Conservation (phyloP, 2,888 invertebrate species). For the Drosophila greeni region DNA sequence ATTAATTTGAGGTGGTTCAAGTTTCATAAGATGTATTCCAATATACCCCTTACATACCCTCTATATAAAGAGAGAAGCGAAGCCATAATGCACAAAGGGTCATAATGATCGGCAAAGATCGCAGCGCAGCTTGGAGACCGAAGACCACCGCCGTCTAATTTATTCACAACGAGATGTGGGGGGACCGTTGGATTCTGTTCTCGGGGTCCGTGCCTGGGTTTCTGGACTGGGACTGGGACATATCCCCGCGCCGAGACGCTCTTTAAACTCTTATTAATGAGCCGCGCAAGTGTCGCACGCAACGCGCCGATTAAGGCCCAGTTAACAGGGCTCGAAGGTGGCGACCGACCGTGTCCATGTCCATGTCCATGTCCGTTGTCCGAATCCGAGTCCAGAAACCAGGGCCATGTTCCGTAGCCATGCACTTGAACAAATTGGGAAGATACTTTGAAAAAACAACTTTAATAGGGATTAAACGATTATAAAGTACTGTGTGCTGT, state of each 20-base stretch:
- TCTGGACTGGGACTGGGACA: conserved; percentile 36
- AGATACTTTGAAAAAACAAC: not conserved
- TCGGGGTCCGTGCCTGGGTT: conserved; percentile 13
- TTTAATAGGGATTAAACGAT: not conserved
- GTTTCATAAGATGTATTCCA: not conserved
- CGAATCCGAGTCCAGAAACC: conserved; percentile 9
- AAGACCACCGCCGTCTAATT: conserved; percentile 73
- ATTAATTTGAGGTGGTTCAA: not conserved
- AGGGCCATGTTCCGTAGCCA: conserved; percentile 1
- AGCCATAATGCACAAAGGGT: conserved; percentile 49
- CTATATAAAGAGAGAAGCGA: conserved; percentile 2
- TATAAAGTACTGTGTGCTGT: not conserved
- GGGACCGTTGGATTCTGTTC: conserved; percentile 31
- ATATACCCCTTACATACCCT: conserved; percentile 3
- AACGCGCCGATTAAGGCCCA: conserved; percentile 70
- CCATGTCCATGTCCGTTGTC: conserved; percentile 18
- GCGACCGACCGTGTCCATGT: conserved; percentile 46
- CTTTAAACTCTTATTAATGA: conserved; percentile 73
- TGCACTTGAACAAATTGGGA: conserved; percentile 13
- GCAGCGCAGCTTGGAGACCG: conserved; percentile 22
- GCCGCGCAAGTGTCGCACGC: conserved; percentile 69
- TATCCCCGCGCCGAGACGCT: conserved; percentile 43
- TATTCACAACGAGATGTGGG: conserved; percentile 66
- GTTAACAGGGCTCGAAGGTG: conserved; percentile 64
- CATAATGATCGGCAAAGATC: conserved; percentile 60